Evolutionary conservation across 2,888 invertebrate genomes (phyloP).

Genomic region (Ctenicera cuprea): DNA sequence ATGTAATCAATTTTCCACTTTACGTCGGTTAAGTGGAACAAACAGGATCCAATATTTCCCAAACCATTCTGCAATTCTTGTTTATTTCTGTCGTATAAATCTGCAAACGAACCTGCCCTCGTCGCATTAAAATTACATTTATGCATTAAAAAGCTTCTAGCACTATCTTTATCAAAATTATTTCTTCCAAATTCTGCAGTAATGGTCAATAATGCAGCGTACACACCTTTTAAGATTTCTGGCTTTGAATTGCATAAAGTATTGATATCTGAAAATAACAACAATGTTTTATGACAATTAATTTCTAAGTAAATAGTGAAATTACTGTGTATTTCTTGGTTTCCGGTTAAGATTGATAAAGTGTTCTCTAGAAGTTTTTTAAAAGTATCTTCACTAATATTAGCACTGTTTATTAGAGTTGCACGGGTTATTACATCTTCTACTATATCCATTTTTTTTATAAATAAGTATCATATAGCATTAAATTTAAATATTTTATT

Average conservation of each 20-base stretch:
- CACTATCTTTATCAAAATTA: constrained; percentile 60
- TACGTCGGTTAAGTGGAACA: constrained; percentile 76
- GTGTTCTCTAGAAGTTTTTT: constrained; percentile 64
- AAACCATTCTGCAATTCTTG: constrained; percentile 63
- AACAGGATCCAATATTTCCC: constrained; percentile 67
- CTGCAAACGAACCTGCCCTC: constrained; percentile 60
- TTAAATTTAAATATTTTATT: no score
- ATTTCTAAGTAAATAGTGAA: no score
- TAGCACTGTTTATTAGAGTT: constrained; percentile 58
- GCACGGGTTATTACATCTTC: constrained; percentile 60
- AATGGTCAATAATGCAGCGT: constrained; percentile 65
- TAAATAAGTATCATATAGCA: neutral
- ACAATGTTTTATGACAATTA: neutral
- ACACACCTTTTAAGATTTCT: constrained; percentile 67
- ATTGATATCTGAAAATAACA: constrained; percentile 61
- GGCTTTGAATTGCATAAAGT: constrained; percentile 66
- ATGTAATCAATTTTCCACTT: constrained; percentile 78
- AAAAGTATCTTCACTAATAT: constrained; percentile 60
- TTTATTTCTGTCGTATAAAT: constrained; percentile 64
- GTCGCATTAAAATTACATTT: constrained; percentile 62
- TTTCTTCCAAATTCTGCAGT: constrained; percentile 65
- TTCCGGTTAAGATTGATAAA: constrained; percentile 60
- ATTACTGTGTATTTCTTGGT: constrained; percentile 63
- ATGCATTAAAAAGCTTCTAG: constrained; percentile 60
- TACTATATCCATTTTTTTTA: constrained; percentile 57